A percentile compares a stretch with the other conserved stretches of the same genome.
These are phyloP conservation scores for Marasmarcha lunaedactyla DNA, from an alignment of 2,888 invertebrate genomes.

Conservation along the genomic window DNA sequence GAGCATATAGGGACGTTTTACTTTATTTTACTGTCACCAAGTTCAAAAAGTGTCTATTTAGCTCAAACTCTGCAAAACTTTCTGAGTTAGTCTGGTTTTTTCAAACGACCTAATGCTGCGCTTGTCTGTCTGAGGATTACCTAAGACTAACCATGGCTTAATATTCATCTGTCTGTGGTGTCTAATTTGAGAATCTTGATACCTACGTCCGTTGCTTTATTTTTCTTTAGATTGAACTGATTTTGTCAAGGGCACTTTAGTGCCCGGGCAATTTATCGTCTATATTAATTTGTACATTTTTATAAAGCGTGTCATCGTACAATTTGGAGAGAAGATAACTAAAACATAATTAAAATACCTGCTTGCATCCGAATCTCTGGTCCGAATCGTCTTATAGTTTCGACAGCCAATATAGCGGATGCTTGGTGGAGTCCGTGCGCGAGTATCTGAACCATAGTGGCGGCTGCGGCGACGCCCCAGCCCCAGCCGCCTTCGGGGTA, in stretches of 20 bases:
- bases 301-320: too few relatives aligned
- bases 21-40: not conserved
- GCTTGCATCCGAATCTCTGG: slow-evolving; percentile 71
- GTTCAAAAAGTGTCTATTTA: slow-evolving; percentile 1
- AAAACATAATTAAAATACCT: slow-evolving; percentile 57
- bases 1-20: not conserved
- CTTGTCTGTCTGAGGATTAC: not conserved
- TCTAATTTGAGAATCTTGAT: not conserved
- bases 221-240: not conserved
- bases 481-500: slow-evolving; percentile 93
- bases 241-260: not conserved
- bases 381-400: slow-evolving; percentile 72
- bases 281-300: too few relatives aligned
- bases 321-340: too few relatives aligned
- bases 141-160: not conserved
- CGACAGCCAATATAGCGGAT: slow-evolving; percentile 71
- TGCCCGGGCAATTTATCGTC: too few relatives aligned
- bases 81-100: not conserved
- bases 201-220: not conserved
- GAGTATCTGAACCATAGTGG: slow-evolving; percentile 78
- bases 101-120: not conserved
- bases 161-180: not conserved
- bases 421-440: slow-evolving; percentile 81
- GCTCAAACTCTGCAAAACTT: not conserved
- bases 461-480: slow-evolving; percentile 82